These are phyloP conservation scores for Leptoclinus maculatus DNA, from an alignment of 2,797 vertebrate genomes.

Conservation along the genomic window DNA sequence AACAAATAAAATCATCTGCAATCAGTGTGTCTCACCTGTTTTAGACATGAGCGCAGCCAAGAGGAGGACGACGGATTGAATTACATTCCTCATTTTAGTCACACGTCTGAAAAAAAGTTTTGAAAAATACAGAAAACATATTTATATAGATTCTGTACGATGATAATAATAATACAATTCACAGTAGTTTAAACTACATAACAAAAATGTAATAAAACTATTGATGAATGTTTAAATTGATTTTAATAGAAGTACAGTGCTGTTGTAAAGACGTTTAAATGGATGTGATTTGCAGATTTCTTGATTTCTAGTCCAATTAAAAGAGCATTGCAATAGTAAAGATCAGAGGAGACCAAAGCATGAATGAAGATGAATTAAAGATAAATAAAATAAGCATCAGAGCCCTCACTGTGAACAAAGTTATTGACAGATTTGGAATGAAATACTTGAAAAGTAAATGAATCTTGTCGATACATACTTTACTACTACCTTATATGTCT, in stretches of 20 bases:
- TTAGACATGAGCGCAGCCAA: neutral
- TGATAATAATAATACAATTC: neutral
- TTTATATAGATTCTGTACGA: neutral
- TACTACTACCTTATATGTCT: neutral
- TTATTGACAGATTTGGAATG: neutral
- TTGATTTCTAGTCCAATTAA: neutral
- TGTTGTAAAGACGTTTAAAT: neutral
- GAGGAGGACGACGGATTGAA: conserved; percentile 34
- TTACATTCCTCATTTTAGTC: conserved; percentile 47
- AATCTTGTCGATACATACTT: neutral
- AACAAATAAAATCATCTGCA: neutral
- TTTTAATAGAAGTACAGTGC: neutral
- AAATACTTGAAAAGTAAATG: neutral
- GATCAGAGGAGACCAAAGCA: neutral
- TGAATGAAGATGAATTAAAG: neutral
- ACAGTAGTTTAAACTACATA: neutral
- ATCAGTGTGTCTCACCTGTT: conserved; percentile 30
- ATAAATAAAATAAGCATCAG: neutral
- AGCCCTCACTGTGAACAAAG: too few relatives aligned
- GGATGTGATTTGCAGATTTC: neutral
- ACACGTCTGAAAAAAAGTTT: conserved; percentile 33
- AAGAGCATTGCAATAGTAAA: neutral
- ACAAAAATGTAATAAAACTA: neutral
- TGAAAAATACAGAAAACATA: neutral
- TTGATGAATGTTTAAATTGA: neutral